These are phyloP conservation scores for Brachyptera putata DNA, from an alignment of 2,888 invertebrate genomes.

Conservation along the genomic window DNA sequence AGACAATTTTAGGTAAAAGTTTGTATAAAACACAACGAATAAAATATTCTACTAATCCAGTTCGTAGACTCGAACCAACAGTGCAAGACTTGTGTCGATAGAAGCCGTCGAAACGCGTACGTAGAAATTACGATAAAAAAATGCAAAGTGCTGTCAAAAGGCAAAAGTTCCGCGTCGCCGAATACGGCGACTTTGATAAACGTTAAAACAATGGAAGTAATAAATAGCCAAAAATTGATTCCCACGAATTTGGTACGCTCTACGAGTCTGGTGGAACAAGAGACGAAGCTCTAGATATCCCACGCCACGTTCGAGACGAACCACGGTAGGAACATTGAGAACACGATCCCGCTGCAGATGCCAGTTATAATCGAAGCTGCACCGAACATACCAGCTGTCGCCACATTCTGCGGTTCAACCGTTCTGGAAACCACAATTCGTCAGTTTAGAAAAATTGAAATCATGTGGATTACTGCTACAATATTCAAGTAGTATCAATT, in stretches of 20 bases:
- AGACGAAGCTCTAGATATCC: not conserved
- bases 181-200: not conserved
- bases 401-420: slow-evolving; percentile 75
- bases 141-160: not conserved
- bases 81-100: no score
- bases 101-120: not conserved
- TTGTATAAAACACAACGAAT: no score
- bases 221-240: no score
- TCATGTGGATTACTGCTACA: no score
- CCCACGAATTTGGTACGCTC: not conserved
- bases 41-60: no score
- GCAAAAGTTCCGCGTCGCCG: no score
- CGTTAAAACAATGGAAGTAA: not conserved
- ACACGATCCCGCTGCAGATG: slow-evolving; percentile 75
- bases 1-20: no score
- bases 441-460: no score
- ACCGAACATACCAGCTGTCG: slow-evolving; percentile 93
- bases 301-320: slow-evolving; percentile 19
- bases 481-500: no score
- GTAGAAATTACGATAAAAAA: not conserved
- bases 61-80: no score
- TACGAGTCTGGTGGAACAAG: not conserved
- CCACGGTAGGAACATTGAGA: slow-evolving; percentile 55
- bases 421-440: no score
- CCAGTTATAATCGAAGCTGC: slow-evolving; percentile 89